phyloP scores from a whole-genome alignment of 2,888 invertebrate genomes.

The Trichopria drosophilae region DNA sequence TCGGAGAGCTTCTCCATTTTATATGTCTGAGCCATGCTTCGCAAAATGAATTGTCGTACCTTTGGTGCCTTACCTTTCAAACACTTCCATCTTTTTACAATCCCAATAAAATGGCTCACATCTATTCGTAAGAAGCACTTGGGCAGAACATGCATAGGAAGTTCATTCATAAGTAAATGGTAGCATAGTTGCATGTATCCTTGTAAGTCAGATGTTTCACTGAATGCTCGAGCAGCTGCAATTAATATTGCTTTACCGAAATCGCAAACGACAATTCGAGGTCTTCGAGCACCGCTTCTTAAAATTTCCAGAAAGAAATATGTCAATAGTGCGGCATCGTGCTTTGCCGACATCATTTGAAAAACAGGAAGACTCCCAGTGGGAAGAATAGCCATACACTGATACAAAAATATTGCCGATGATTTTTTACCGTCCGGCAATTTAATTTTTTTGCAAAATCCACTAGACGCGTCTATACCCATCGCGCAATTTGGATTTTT shows the following conservation, averaged over 20 bases:
- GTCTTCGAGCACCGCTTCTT: conserved; percentile 14
- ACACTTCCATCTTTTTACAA: conserved; percentile 30
- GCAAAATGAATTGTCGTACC: conserved; percentile 29
- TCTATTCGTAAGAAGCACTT: conserved; percentile 29
- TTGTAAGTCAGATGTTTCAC: conserved; percentile 20
- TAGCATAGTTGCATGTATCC: conserved; percentile 28
- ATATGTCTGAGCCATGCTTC: conserved; percentile 26
- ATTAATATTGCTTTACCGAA: conserved; percentile 32
- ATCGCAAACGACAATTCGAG: conserved; percentile 28
- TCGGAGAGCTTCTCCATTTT: conserved; percentile 19
- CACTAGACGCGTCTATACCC: no score
- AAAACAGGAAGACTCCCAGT: conserved; percentile 29
- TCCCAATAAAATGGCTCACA: conserved; percentile 32
- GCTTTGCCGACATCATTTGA: conserved; percentile 33
- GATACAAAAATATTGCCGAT: conserved; percentile 33
- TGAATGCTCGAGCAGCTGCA: conserved; percentile 25
- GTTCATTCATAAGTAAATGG: no score
- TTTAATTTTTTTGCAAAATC: no score
- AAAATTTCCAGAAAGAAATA: conserved; percentile 28
- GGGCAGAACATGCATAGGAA: conserved; percentile 14
- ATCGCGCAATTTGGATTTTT: no score
- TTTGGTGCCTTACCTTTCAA: conserved; percentile 22
- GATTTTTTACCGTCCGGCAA: conserved; percentile 14
- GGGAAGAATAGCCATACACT: conserved; percentile 23
- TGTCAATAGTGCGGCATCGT: conserved; percentile 26